Percentiles rank a stretch among this genome's conserved stretches.
Conservation (phyloP, 1,140 invertebrate species). For the Dolichoris vasculosae region DNA sequence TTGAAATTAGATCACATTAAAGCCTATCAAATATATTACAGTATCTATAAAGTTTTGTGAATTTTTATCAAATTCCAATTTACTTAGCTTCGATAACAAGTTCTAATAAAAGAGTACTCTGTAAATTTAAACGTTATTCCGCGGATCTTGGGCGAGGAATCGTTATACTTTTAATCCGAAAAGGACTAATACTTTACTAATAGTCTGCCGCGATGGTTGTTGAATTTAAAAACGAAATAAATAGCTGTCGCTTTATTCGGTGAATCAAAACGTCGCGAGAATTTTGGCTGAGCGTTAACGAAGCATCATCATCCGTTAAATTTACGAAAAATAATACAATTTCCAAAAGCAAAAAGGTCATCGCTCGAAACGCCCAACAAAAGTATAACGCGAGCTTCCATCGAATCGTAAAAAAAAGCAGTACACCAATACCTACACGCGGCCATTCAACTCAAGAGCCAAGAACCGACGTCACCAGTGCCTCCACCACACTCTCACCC, state of each 20-base stretch:
- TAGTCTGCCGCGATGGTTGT: background rate
- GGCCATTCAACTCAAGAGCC: background rate
- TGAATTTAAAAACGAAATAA: background rate
- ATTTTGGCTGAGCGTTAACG: background rate
- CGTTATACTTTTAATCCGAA: background rate
- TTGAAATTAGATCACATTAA: slow-evolving; percentile 22
- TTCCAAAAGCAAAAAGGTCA: background rate
- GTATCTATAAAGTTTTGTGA: slow-evolving; percentile 4
- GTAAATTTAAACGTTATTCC: background rate
- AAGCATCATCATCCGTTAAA: background rate
- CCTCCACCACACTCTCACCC: background rate
- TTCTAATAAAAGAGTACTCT: background rate
- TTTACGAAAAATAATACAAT: background rate
- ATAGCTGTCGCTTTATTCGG: too few relatives aligned
- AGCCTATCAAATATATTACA: slow-evolving; percentile 23
- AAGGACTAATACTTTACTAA: background rate
- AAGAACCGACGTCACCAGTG: background rate
- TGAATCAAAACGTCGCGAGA: background rate
- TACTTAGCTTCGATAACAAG: background rate
- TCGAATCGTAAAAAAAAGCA: background rate
- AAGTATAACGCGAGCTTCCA: too few relatives aligned
- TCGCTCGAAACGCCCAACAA: background rate
- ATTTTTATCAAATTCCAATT: background rate
- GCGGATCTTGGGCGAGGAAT: background rate
- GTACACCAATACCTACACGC: background rate